Percentiles rank a stretch among this genome's conserved stretches.
Conservation (phyloP, 2,797 vertebrate species). For the Amblyopsis hoosieri region DNA sequence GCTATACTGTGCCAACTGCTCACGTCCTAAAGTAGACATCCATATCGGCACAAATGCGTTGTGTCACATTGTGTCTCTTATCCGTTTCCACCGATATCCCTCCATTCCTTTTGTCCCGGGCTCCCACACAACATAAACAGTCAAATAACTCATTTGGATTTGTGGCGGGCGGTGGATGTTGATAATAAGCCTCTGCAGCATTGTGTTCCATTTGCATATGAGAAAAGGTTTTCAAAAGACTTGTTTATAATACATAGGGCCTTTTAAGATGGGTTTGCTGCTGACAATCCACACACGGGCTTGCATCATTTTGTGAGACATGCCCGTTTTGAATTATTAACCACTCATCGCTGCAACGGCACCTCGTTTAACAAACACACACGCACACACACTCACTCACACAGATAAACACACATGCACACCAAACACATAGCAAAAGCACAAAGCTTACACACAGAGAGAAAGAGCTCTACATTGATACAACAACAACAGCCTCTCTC, state of each 20-base stretch:
- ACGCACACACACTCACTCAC: conserved; percentile 29
- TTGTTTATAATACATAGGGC: conserved; percentile 82
- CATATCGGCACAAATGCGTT: conserved; percentile 40
- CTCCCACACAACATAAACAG: conserved; percentile 59
- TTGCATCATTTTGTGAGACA: conserved; percentile 80
- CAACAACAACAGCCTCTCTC: conserved; percentile 54
- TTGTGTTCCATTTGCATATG: conserved; percentile 74
- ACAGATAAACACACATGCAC: conserved; percentile 11
- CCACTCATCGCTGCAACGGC: conserved; percentile 70
- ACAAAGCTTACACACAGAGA: conserved; percentile 46
- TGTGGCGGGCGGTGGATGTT: conserved; percentile 48
- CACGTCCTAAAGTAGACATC: conserved; percentile 52
- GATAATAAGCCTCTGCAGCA: conserved; percentile 63
- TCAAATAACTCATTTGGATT: conserved; percentile 59
- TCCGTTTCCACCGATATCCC: conserved; percentile 43
- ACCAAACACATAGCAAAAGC: conserved; percentile 50
- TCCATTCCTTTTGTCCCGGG: conserved; percentile 35
- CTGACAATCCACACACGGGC: conserved; percentile 74
- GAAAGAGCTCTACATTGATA: conserved; percentile 60
- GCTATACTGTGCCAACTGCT: conserved; percentile 34
- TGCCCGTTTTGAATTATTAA: conserved; percentile 85
- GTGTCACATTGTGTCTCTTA: conserved; percentile 43
- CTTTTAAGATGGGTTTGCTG: conserved; percentile 80
- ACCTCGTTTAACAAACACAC: conserved; percentile 74
- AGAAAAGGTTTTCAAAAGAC: conserved; percentile 73